Evolutionary conservation across 2,797 vertebrate genomes (phyloP).

Genomic region (Miopithecus talapoin): DNA sequence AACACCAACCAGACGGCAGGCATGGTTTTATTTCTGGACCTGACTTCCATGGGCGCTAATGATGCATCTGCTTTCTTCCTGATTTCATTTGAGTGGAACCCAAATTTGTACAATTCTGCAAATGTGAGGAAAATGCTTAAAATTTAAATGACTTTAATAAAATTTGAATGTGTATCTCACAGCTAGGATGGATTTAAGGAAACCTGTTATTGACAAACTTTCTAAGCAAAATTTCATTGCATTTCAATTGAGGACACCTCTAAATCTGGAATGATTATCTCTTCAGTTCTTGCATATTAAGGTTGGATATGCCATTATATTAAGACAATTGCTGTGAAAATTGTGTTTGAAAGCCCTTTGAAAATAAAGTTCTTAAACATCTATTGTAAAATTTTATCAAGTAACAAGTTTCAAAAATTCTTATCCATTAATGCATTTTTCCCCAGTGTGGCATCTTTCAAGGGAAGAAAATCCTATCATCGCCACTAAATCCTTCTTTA

Average conservation of each 20-base stretch:
- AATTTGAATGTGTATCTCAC: conserved; percentile 38
- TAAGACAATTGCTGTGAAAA: conserved; percentile 54
- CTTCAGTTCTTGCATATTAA: not conserved
- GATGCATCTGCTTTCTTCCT: conserved; percentile 40
- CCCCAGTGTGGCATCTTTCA: conserved; percentile 79
- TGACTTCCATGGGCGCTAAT: not conserved
- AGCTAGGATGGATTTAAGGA: conserved; percentile 44
- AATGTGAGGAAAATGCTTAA: conserved; percentile 44
- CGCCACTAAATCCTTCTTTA: conserved; percentile 86
- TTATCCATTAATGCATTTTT: conserved; percentile 64
- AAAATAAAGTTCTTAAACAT: not conserved
- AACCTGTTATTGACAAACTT: conserved; percentile 60
- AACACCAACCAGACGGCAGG: not conserved
- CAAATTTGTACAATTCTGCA: not conserved
- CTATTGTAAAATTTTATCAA: conserved; percentile 34
- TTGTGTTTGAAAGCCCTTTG: conserved; percentile 38
- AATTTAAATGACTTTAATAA: conserved; percentile 41
- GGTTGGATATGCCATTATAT: not conserved
- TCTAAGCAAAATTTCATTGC: conserved; percentile 30
- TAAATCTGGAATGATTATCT: not conserved
- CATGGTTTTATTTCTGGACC: not conserved
- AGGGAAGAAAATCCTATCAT: conserved; percentile 84
- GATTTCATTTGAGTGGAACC: conserved; percentile 21
- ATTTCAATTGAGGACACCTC: conserved; percentile 54
- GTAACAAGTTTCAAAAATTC: conserved; percentile 68